phyloP scores from a whole-genome alignment of 2,113 vertebrate species.

The Pantherophis guttatus region DNA sequence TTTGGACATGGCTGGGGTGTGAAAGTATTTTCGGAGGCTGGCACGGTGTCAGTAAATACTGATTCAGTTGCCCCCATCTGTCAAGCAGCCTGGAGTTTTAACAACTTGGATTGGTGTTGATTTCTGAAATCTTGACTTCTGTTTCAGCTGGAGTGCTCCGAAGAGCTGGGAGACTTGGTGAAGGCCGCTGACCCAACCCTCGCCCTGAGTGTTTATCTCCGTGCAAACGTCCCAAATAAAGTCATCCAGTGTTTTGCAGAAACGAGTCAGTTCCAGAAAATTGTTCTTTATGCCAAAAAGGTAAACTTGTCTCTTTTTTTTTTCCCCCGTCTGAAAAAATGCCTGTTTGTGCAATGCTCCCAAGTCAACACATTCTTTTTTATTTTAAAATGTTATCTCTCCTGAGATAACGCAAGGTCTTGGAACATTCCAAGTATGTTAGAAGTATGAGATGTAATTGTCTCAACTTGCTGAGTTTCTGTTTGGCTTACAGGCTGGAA shows the following conservation, averaged over 20 bases:
- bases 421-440: neutral
- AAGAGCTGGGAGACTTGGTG: slow-evolving; percentile 90
- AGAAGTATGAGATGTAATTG: slow-evolving; percentile 6
- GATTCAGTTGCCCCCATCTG: neutral
- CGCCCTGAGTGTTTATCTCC: slow-evolving; percentile 89
- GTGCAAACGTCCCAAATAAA: slow-evolving; percentile 89
- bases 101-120: neutral
- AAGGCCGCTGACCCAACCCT: slow-evolving; percentile 85
- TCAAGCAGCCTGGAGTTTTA: neutral
- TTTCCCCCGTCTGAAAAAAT: neutral
- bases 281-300: slow-evolving; percentile 92
- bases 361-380: neutral
- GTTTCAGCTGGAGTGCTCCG: slow-evolving; percentile 86
- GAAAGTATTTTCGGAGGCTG: neutral
- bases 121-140: slow-evolving; percentile 26
- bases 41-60: neutral
- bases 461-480: neutral
- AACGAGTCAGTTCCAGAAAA: slow-evolving; percentile 93
- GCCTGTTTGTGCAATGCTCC: neutral
- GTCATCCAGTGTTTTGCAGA: slow-evolving; percentile 95
- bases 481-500: neutral
- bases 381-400: slow-evolving; percentile 1
- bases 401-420: slow-evolving; percentile 21
- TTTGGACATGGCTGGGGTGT: neutral
- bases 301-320: slow-evolving; percentile 59